These are phyloP conservation scores for Diplodus sargus DNA, from an alignment of 2,797 vertebrate species.

Conservation along the genomic window DNA sequence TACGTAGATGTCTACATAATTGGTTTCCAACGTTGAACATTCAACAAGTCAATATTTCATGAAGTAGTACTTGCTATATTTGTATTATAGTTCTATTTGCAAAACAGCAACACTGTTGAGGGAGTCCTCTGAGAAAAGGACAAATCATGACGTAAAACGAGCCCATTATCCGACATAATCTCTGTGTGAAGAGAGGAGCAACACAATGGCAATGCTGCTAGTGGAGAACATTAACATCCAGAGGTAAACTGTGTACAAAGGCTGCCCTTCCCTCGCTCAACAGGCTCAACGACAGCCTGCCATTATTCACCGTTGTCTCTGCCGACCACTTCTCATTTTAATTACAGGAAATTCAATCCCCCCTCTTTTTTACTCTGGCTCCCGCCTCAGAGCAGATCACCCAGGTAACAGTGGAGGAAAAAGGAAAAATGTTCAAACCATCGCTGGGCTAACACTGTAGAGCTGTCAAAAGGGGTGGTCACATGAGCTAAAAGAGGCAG, in stretches of 20 bases:
- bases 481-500: conserved; percentile 17
- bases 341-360: conserved; percentile 83
- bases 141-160: conserved; percentile 25
- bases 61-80: conserved; percentile 14
- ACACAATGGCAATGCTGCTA: conserved; percentile 39
- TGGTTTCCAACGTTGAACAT: neutral
- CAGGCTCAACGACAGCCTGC: conserved; percentile 44
- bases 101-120: neutral
- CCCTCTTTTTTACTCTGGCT: conserved; percentile 44
- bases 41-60: neutral
- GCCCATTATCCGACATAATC: conserved; percentile 19
- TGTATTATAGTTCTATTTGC: neutral
- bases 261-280: conserved; percentile 44
- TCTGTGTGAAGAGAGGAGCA: conserved; percentile 26
- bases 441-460: conserved; percentile 24
- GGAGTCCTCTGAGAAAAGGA: conserved; percentile 6
- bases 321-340: conserved; percentile 75
- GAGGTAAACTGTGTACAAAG: conserved; percentile 62
- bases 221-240: conserved; percentile 48
- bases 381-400: conserved; percentile 72
- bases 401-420: conserved; percentile 75
- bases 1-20: neutral
- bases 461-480: conserved; percentile 9
- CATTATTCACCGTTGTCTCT: conserved; percentile 76
- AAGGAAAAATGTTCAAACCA: conserved; percentile 70